Conservation (phyloP, 2,113 vertebrate genomes). For the Scomber japonicus region DNA sequence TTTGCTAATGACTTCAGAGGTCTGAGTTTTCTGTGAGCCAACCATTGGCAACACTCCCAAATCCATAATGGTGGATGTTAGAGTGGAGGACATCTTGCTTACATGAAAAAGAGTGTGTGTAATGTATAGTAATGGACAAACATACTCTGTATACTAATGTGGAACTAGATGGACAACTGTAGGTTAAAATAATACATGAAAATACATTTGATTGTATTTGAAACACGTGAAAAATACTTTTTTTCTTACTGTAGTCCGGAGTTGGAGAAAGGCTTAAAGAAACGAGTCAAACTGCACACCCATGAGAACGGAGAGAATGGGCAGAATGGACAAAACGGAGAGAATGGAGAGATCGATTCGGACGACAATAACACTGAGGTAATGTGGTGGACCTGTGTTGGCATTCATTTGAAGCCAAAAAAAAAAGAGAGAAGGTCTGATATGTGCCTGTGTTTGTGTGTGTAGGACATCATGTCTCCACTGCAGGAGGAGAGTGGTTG, state of each 20-base stretch:
- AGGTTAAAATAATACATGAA: no score
- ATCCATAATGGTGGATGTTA: slow-evolving; percentile 40
- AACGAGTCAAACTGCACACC: slow-evolving; percentile 89
- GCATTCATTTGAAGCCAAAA: background rate
- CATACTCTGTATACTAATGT: no score
- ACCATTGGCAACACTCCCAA: slow-evolving; percentile 52
- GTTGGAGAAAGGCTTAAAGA: slow-evolving; percentile 91
- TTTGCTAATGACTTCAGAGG: slow-evolving; percentile 36
- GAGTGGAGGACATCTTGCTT: background rate
- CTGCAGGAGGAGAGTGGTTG: slow-evolving; percentile 95
- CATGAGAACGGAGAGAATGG: slow-evolving; percentile 87
- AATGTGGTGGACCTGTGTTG: fast-evolving
- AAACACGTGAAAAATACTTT: background rate
- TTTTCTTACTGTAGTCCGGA: slow-evolving; percentile 86
- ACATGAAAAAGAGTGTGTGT: slow-evolving; percentile 1
- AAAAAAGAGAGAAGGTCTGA: slow-evolving; percentile 10
- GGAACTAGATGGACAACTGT: no score
- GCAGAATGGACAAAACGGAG: slow-evolving; percentile 86
- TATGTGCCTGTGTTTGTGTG: background rate
- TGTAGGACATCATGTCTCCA: slow-evolving; percentile 82
- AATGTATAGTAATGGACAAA: background rate
- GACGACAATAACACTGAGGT: slow-evolving; percentile 90
- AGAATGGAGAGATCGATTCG: slow-evolving; percentile 87
- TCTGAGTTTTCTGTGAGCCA: slow-evolving; percentile 27
- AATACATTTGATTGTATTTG: background rate